Evolutionary conservation across 1,140 invertebrate genomes (phyloP).

Genomic region (Pristionchus pacificus): DNA sequence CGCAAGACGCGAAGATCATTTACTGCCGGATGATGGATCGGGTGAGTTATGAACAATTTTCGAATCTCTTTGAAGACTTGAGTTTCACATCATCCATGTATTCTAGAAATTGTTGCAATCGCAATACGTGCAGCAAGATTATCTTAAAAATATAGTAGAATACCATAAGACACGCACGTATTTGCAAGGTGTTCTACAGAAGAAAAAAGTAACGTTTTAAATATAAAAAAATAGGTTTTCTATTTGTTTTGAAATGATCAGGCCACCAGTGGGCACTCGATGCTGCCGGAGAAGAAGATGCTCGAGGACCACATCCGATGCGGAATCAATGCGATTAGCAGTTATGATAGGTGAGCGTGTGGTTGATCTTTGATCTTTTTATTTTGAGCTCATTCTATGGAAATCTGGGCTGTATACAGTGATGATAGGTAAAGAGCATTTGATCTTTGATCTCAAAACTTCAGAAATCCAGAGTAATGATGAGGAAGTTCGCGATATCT

Average conservation of each 20-base stretch:
- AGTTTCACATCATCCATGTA: no score
- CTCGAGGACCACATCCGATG: constrained; percentile 55
- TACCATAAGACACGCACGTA: constrained; percentile 5
- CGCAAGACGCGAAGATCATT: constrained; percentile 32
- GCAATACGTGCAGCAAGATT: constrained; percentile 3
- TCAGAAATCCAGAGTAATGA: no score
- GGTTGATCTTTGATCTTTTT: no score
- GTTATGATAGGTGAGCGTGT: constrained; percentile 50
- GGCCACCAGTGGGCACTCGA: constrained; percentile 41
- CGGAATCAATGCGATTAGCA: constrained; percentile 54
- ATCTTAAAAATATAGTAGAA: constrained; percentile 12
- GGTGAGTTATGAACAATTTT: constrained; percentile 31
- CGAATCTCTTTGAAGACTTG: constrained; percentile 40
- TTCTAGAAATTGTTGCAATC: no score
- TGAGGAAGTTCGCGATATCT: no score
- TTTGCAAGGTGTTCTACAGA: constrained; percentile 8
- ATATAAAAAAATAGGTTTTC: constrained; percentile 3
- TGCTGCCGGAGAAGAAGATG: constrained; percentile 57
- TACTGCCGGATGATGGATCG: constrained; percentile 39
- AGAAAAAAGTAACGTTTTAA: constrained; percentile 16
- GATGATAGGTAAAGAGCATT: no score
- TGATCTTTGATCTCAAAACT: no score
- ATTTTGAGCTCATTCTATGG: no score
- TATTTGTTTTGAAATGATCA: no score
- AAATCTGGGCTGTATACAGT: no score